Percentiles rank a stretch among this genome's conserved stretches.
These are phyloP conservation scores for Hypanus sabinus DNA, from an alignment of 2,113 vertebrate species.

Conservation along the genomic window DNA sequence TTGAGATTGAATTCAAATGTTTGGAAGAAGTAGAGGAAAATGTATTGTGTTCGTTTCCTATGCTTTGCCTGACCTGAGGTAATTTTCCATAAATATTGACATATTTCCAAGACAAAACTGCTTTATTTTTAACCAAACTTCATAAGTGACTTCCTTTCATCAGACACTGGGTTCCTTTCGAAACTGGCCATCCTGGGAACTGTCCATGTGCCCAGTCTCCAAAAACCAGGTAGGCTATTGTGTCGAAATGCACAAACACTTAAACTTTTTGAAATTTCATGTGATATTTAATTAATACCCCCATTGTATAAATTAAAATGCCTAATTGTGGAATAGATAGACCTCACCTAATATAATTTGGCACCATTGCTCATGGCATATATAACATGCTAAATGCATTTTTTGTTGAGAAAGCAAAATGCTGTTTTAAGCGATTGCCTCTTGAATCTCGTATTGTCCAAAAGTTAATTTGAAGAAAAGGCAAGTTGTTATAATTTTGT, in stretches of 20 bases:
- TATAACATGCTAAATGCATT: not conserved
- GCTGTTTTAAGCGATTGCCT: not conserved
- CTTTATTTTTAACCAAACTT: slow-evolving; percentile 32
- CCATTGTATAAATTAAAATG: slow-evolving; percentile 7
- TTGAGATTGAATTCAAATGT: slow-evolving; percentile 16
- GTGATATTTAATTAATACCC: not conserved
- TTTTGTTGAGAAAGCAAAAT: not conserved
- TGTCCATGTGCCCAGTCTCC: slow-evolving; percentile 37
- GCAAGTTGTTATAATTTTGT: not conserved
- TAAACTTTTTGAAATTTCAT: not conserved
- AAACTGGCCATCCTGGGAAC: slow-evolving; percentile 37
- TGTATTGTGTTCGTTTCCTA: not conserved
- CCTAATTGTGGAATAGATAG: not conserved
- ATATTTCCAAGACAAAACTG: slow-evolving; percentile 2
- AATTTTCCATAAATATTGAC: slow-evolving; percentile 15
- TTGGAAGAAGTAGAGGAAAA: not conserved
- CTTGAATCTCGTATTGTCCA: not conserved
- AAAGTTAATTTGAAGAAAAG: not conserved
- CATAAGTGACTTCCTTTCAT: slow-evolving; percentile 33
- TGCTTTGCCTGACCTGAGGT: not conserved
- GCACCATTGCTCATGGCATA: not conserved
- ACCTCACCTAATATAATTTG: not conserved
- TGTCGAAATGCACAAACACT: slow-evolving; percentile 21
- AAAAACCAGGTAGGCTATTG: slow-evolving; percentile 34
- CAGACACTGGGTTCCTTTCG: slow-evolving; percentile 30